Percentiles rank a stretch among this genome's conserved stretches.
Conservation (phyloP, 2,113 vertebrate genomes). For the Chelonoidis abingdonii region DNA sequence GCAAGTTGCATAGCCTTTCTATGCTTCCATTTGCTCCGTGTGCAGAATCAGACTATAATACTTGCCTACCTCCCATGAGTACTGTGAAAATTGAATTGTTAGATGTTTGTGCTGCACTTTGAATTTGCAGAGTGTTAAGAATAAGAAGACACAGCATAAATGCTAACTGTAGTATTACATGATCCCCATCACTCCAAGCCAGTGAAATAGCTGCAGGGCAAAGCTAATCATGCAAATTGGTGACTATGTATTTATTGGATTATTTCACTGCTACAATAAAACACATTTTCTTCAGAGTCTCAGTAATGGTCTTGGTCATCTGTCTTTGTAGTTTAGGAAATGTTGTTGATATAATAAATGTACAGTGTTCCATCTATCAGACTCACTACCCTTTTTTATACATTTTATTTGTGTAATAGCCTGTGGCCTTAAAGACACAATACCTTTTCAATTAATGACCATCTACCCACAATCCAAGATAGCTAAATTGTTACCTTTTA, state of each 20-base stretch:
- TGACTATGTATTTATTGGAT: accelerated
- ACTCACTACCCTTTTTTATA: neutral
- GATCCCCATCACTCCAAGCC: neutral
- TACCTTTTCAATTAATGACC: neutral
- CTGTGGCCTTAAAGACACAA: neutral
- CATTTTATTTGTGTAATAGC: neutral
- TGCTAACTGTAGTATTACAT: neutral
- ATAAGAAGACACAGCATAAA: neutral
- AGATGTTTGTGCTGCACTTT: neutral
- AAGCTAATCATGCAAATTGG: neutral
- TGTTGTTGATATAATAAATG: neutral
- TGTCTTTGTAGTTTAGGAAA: neutral
- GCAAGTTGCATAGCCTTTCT: neutral
- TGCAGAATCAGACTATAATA: neutral
- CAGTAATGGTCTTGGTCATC: neutral
- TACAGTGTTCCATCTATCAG: neutral
- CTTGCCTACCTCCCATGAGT: neutral
- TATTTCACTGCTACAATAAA: neutral
- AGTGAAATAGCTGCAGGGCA: neutral
- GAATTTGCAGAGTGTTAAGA: neutral
- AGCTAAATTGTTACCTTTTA: neutral
- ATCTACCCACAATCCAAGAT: accelerated
- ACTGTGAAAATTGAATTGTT: neutral
- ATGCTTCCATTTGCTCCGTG: neutral
- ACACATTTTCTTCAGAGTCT: neutral